Conservation (phyloP, 2,888 invertebrate species). For the Anodontia alba region DNA sequence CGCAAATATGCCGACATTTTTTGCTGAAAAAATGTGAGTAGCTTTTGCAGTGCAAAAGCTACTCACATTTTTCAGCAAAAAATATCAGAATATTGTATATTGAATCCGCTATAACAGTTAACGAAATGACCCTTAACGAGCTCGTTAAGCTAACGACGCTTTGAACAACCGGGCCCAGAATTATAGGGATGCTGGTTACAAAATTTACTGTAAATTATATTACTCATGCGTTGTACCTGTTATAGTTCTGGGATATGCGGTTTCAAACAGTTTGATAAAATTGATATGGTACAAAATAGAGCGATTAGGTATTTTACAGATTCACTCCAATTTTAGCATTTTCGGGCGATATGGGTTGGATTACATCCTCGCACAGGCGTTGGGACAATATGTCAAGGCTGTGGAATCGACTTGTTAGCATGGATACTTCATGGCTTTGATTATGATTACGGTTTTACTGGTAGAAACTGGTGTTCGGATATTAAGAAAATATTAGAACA, state of each 20-base stretch:
- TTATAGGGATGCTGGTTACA: background rate
- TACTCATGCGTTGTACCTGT: background rate
- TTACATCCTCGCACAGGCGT: background rate
- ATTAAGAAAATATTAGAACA: background rate
- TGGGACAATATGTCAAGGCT: background rate
- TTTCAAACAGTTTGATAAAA: slow-evolving; percentile 4
- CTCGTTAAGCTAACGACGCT: no score
- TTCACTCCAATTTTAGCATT: slow-evolving; percentile 35
- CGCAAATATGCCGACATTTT: no score
- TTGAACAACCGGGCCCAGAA: no score
- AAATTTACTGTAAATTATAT: background rate
- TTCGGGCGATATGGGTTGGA: slow-evolving; percentile 33
- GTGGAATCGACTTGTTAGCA: background rate
- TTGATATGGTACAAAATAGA: slow-evolving; percentile 43
- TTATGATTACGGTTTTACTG: slow-evolving; percentile 19
- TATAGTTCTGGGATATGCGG: slow-evolving; percentile 12
- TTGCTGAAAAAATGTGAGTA: no score
- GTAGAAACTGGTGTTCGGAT: slow-evolving; percentile 14
- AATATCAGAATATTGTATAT: no score
- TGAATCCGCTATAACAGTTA: no score
- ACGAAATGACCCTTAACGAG: no score
- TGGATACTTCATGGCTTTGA: background rate
- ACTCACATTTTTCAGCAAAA: no score
- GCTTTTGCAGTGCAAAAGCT: no score
- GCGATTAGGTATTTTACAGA: slow-evolving; percentile 40